Conservation (phyloP, 1,140 invertebrate species). For the Drosophila elegans region DNA sequence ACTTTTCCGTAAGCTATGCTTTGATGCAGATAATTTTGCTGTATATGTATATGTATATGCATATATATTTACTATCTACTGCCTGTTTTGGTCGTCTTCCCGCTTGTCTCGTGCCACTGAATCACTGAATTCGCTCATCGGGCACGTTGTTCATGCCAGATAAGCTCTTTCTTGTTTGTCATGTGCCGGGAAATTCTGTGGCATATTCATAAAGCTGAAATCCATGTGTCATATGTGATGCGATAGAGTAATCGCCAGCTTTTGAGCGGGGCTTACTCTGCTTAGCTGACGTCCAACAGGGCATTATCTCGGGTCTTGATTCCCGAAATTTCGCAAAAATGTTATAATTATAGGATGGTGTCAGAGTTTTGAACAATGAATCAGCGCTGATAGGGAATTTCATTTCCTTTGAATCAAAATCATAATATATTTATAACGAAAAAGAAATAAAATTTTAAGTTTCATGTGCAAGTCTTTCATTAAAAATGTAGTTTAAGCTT, state of each 20-base stretch:
- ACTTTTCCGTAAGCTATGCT: constrained; percentile 33
- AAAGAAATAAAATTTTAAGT: too few relatives aligned
- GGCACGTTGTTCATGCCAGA: constrained; percentile 40
- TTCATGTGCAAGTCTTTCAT: too few relatives aligned
- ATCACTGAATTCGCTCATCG: constrained; percentile 40
- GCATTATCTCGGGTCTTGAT: neutral
- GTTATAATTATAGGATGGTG: neutral
- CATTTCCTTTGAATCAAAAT: neutral
- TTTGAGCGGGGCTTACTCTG: constrained; percentile 24
- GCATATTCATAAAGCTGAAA: constrained; percentile 30
- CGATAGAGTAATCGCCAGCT: constrained; percentile 21
- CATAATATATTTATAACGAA: neutral
- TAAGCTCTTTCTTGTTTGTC: constrained; percentile 36
- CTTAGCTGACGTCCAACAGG: constrained; percentile 4
- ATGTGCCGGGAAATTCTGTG: constrained; percentile 43
- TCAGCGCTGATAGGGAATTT: neutral
- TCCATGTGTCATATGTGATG: constrained; percentile 30
- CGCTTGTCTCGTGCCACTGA: constrained; percentile 41
- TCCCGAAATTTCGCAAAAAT: neutral
- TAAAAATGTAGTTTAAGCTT: too few relatives aligned
- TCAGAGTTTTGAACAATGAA: neutral
- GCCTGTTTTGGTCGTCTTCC: constrained; percentile 9
- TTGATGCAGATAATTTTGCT: constrained; percentile 4
- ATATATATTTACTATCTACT: neutral
- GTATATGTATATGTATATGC: too few relatives aligned